Percentiles rank a stretch among this genome's conserved stretches.
Evolutionary conservation across 2,888 invertebrate genomes (phyloP).

Genomic region (Eupithecia exiguata): DNA sequence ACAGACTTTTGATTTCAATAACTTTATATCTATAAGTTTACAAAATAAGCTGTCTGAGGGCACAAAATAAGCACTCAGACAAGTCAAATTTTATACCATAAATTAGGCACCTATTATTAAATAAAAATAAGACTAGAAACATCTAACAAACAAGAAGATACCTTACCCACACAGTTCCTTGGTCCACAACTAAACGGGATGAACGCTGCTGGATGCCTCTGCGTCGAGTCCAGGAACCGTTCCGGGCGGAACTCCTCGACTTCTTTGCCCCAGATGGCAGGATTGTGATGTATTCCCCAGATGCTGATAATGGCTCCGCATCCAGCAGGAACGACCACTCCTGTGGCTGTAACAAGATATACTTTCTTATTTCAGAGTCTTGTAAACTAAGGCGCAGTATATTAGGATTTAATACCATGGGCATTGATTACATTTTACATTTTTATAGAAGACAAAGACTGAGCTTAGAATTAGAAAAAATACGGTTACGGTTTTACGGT

Average conservation of each 20-base stretch:
- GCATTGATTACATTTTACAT: no score
- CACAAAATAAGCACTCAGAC: no score
- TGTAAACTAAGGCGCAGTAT: neutral
- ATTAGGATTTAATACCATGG: neutral
- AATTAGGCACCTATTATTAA: no score
- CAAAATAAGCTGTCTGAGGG: no score
- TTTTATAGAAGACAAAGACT: no score
- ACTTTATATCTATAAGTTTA: no score
- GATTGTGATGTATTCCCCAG: conserved; percentile 61
- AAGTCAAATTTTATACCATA: no score
- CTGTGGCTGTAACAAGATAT: conserved; percentile 51
- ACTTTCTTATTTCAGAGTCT: neutral
- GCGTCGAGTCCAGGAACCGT: conserved; percentile 51
- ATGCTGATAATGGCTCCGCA: conserved; percentile 52
- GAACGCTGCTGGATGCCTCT: conserved; percentile 52
- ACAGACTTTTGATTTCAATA: no score
- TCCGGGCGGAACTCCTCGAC: conserved; percentile 60
- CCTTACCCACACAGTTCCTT: conserved; percentile 59
- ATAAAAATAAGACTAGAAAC: no score
- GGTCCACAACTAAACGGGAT: conserved; percentile 60
- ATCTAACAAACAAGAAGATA: no score
- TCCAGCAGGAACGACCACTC: conserved; percentile 49
- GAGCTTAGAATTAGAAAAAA: neutral
- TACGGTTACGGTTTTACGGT: neutral
- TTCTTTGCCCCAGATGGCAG: conserved; percentile 60